Base-by-base conservation (phyloP, 2,888 invertebrate species). In the Synanthedon andrenaeformis region DNA sequence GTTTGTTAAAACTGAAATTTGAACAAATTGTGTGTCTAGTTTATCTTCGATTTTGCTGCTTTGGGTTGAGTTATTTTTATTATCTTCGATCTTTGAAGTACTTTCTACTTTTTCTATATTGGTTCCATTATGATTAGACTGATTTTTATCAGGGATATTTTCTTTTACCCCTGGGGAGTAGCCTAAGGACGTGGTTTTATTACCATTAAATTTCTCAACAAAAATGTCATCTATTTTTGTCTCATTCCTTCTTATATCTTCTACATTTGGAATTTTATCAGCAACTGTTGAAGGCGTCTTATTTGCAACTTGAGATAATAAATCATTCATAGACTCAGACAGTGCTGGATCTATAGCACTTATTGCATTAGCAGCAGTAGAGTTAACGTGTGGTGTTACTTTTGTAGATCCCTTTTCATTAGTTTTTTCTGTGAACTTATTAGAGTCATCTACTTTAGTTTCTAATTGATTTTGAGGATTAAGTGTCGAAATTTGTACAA, bases 271-370 rank as follows among this genome's bases (percentile, higher is more conserved):
- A 5, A 51, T 23, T 54, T 59, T 59, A 41, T 54, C 48, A 42
- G 70, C 23, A 51, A 75, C 67, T 10, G 72, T 58, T 57, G 77
- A 71, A 1, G 78, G 77, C 17, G 64, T 67, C 62, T 76, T 67
- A 62, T 85, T 72, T 4, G 80, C 83, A 54, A 88, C 76, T 71
- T 88, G 88, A n/a, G 82, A 87, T n/a, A 88, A 45, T 60, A 88
- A 70, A 65, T 88, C 85, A 54, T 72, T 83, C 79, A 88, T 85
- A 3, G 88, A 88, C 58, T 81, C 86, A 1, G 84, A 78, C 57
- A 88, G 65, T 58, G 83, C 70, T 52, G 79, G 74, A 62, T 87
- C 87, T 12, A 83, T 77, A 3, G 81, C 78, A 28, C 76, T 76
- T 52, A 68, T 66, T 45, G 56, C 51, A 35, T 51, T 13, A 51